These are phyloP conservation scores for Acromyrmex heyeri DNA, from an alignment of 1,140 invertebrate species.

Conservation along the genomic window DNA sequence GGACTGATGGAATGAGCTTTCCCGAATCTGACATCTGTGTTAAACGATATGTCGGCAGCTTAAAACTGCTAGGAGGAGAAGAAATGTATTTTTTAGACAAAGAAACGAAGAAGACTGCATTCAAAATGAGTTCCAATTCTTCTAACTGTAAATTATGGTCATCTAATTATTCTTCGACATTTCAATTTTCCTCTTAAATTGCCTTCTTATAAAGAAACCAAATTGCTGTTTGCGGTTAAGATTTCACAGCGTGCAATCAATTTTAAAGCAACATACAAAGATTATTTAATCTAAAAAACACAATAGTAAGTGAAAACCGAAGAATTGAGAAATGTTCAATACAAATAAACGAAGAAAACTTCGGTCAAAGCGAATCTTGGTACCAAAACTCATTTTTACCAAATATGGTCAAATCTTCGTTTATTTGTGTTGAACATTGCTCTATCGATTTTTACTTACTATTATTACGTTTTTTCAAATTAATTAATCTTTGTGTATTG, in stretches of 20 bases:
- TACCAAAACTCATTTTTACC: too few species aligned
- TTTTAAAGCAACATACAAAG: background rate
- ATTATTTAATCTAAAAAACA: background rate
- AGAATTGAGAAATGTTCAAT: too few species aligned
- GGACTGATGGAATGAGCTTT: background rate
- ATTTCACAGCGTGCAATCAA: background rate
- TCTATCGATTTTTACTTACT: too few species aligned
- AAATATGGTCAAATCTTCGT: too few species aligned
- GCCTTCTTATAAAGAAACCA: background rate
- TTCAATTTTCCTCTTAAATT: slow-evolving; percentile 4
- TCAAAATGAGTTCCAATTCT: too few species aligned
- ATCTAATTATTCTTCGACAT: background rate
- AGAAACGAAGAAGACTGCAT: too few species aligned
- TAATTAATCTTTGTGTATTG: background rate
- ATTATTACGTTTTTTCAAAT: background rate
- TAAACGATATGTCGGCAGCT: background rate
- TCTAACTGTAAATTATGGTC: background rate
- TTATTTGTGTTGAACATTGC: too few species aligned
- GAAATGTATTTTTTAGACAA: background rate
- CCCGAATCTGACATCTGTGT: background rate
- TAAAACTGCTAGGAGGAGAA: background rate
- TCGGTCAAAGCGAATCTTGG: too few species aligned
- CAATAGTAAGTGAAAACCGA: background rate
- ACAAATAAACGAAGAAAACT: too few species aligned
- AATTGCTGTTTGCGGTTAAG: background rate